Evolutionary conservation across 2,113 vertebrate species (phyloP).

Genomic region (Eudyptes chrysolophus): DNA sequence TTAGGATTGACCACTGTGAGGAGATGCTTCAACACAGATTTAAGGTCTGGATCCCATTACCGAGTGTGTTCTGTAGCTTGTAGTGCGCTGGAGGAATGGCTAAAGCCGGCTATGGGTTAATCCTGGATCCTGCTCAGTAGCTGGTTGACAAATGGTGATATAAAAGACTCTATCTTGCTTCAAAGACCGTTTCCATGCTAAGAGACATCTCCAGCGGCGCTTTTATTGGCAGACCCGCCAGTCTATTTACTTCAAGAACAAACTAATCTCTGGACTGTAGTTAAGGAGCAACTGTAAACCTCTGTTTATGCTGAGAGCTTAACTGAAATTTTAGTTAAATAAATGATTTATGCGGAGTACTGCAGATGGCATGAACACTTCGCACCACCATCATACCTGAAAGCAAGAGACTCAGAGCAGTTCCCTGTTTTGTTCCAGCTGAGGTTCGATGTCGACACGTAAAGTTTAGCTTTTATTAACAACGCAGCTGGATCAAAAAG

Average conservation of each 20-base stretch:
- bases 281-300: neutral
- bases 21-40: neutral
- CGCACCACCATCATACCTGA: neutral
- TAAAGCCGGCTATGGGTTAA: neutral
- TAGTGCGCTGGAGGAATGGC: neutral
- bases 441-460: fast-evolving
- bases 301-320: neutral
- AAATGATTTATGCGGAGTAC: neutral
- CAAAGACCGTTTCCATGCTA: neutral
- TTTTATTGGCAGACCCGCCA: neutral
- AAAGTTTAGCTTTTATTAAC: neutral
- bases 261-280: neutral
- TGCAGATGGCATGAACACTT: neutral
- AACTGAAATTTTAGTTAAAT: neutral
- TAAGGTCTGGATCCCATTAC: neutral
- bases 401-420: neutral
- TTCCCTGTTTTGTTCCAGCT: neutral
- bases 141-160: slow-evolving; percentile 3
- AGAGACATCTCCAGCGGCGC: neutral
- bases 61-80: neutral
- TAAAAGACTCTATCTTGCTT: neutral
- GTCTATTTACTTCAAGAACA: neutral
- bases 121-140: neutral
- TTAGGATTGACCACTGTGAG: neutral
- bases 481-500: neutral